Base-by-base conservation (phyloP, 2,888 invertebrate species). In the Hesperia comma region DNA sequence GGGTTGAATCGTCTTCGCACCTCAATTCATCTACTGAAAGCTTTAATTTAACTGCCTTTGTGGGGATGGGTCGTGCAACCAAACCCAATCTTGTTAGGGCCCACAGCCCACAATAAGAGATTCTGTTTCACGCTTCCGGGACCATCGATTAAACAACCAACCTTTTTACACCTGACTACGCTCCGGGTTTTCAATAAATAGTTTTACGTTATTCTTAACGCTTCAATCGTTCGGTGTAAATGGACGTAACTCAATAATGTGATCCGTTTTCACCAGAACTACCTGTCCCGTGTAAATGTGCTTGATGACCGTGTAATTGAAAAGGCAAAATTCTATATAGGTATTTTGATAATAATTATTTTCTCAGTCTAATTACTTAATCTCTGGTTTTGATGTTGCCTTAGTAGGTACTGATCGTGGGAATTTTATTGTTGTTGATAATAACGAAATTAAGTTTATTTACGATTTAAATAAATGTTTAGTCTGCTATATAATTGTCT, bases 121-220 rank as follows among this genome's bases (percentile, higher is more conserved):
- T 90, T 86, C 76, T 77, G 82, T 89, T 89, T 86, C 87, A 79
- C 79, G 74, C 74, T 88, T 88, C 90, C 89, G 86, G 84, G 75
- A 79, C 81, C 78, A 74, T 83, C 74, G 77, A 75, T 82, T 76
- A 80, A 82, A 69, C 69, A 70, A 85, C 80, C 79, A 78, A 76
- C 75, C 78, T 85, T 83, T 85, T 85, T 83, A 84, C 88, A 87
- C 88, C 80, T 87, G 84, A 89, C 78, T 85, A 79, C 81, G 77
- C 77, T 77, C 72, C 74, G 61, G 67, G 64, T 58, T 62, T 51
- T 67, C 61, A 49, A 68, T 69, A 72, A 72, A 73, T 71, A 70
- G 64, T 68, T 71, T 69, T 51, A 70, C 67, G 64, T 61, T 53
- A 53, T 69, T 69, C 61, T 67, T 37, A 54, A 72, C 71, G 72